Conservation (phyloP, 53 echinoderm and acorn worm species). For the Holothuria scabra region DNA sequence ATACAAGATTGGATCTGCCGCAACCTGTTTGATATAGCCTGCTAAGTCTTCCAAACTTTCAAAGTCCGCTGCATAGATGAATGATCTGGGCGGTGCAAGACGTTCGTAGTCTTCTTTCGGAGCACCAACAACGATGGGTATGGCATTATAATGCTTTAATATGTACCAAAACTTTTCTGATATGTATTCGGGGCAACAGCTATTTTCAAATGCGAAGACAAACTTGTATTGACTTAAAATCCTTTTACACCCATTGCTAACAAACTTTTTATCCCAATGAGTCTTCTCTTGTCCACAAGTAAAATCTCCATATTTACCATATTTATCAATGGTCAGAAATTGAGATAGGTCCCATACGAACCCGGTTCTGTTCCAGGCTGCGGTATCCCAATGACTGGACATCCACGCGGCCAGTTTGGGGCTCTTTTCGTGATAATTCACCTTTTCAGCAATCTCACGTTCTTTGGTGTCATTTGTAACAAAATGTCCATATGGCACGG, state of each 20-base stretch:
- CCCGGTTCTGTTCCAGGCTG: conserved; percentile 32
- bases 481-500: conserved; percentile 4
- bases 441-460: not conserved
- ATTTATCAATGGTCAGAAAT: conserved; percentile 23
- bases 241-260: conserved; percentile 5
- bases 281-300: not conserved
- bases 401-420: conserved; percentile 26
- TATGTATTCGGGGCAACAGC: conserved; percentile 34
- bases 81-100: conserved; percentile 24
- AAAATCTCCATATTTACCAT: conserved; percentile 5
- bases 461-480: not conserved
- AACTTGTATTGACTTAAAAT: conserved; percentile 19
- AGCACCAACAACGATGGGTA: conserved; percentile 33
- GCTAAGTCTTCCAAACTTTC: conserved; percentile 7
- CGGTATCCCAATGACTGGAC: conserved; percentile 44
- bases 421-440: conserved; percentile 8
- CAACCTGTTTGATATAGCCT: conserved; percentile 14
- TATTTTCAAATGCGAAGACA: conserved; percentile 28
- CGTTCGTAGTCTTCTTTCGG: conserved; percentile 21
- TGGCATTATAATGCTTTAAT: conserved; percentile 28
- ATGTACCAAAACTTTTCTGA: conserved; percentile 43
- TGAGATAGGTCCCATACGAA: conserved; percentile 38
- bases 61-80: conserved; percentile 39
- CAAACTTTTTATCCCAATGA: not conserved
- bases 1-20: not conserved